A percentile compares a stretch with the other conserved stretches of the same genome.
phyloP scores from a whole-genome alignment of 2,888 invertebrate genomes.

The Dexiosoma caninum region DNA sequence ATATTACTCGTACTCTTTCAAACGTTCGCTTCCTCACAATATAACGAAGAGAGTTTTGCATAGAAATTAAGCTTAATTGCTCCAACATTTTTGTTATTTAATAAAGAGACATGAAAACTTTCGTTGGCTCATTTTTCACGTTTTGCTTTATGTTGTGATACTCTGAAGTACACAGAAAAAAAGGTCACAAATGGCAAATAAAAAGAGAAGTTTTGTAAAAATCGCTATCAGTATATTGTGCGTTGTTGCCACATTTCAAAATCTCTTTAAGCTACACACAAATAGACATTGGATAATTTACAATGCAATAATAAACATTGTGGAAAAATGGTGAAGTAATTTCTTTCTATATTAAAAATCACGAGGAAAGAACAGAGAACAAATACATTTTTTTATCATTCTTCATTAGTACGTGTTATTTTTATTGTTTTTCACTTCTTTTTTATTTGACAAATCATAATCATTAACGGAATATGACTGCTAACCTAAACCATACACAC shows the following conservation, averaged over 20 bases:
- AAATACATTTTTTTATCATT: background rate
- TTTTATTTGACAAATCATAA: slow-evolving; percentile 55
- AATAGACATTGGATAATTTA: background rate
- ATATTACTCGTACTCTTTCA: slow-evolving; percentile 5
- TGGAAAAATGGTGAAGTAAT: slow-evolving; percentile 49
- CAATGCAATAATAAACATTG: slow-evolving; percentile 2
- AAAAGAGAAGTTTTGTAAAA: slow-evolving; percentile 52
- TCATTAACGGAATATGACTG: slow-evolving; percentile 32
- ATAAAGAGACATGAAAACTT: slow-evolving; percentile 23
- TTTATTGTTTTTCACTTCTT: background rate
- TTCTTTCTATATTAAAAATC: background rate
- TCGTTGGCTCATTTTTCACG: slow-evolving; percentile 28
- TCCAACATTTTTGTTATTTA: slow-evolving; percentile 1
- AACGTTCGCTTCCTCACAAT: background rate
- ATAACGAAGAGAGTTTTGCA: background rate
- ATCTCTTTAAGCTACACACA: background rate
- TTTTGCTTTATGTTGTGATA: slow-evolving; percentile 28
- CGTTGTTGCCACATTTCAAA: slow-evolving; percentile 56
- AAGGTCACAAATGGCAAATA: slow-evolving; percentile 50
- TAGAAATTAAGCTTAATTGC: slow-evolving; percentile 27
- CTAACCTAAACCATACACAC: background rate
- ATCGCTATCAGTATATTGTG: slow-evolving; percentile 28
- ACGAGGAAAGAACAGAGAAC: background rate
- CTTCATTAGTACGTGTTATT: background rate
- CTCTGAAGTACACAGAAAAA: slow-evolving; percentile 37